Percentiles rank a stretch among this genome's conserved stretches.
phyloP scores from a whole-genome alignment of 2,113 vertebrate genomes.

The Lophius piscatorius region DNA sequence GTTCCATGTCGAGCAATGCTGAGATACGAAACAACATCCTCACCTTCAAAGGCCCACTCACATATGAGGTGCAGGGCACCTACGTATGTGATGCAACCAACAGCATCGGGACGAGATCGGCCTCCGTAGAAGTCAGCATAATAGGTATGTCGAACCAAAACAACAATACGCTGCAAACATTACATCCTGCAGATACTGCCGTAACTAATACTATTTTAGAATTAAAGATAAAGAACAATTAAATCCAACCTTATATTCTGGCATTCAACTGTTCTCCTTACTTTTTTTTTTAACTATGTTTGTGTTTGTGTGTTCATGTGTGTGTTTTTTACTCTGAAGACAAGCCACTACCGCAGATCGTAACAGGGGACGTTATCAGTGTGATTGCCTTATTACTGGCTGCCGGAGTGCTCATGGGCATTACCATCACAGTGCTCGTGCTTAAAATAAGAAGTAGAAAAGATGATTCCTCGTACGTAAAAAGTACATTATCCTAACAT shows the following conservation, averaged over 20 bases:
- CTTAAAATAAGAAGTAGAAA: conserved; percentile 76
- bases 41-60: conserved; percentile 89
- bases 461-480: conserved; percentile 72
- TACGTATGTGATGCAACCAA: conserved; percentile 96
- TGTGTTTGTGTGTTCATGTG: background rate
- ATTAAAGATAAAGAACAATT: too few species aligned
- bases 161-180: background rate
- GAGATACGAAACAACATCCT: conserved; percentile 90
- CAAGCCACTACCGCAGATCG: conserved; percentile 75
- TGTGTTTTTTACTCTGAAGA: conserved; percentile 57
- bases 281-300: background rate
- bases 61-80: conserved; percentile 88
- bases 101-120: conserved; percentile 89
- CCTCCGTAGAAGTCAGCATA: conserved; percentile 90
- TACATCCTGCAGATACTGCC: too few species aligned
- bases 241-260: too few species aligned
- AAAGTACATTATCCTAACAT: background rate
- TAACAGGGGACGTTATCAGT: conserved; percentile 75
- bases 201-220: background rate
- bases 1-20: conserved; percentile 87
- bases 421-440: conserved; percentile 77
- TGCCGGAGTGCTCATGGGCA: conserved; percentile 76
- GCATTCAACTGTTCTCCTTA: too few species aligned
- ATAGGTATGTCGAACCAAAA: conserved; percentile 83
- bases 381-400: conserved; percentile 78